These are phyloP conservation scores for Chaunax sp. DNA, from an alignment of 2,797 vertebrate species.

Conservation along the genomic window DNA sequence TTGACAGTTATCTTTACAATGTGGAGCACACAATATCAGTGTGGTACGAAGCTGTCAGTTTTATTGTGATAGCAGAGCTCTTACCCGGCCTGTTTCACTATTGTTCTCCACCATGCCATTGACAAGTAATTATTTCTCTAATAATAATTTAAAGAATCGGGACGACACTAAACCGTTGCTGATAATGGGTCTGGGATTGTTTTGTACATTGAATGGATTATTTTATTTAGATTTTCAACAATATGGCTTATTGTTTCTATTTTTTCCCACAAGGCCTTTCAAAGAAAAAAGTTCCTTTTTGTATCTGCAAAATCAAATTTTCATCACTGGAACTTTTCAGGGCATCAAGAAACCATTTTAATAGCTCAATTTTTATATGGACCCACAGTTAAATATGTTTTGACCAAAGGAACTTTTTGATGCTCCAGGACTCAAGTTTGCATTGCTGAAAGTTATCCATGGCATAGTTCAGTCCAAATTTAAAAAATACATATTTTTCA, in stretches of 20 bases:
- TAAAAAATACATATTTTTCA: too few relatives aligned
- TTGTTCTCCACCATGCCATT: conserved; percentile 7
- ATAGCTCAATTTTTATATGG: neutral
- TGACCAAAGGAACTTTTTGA: neutral
- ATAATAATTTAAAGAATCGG: neutral
- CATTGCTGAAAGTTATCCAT: neutral
- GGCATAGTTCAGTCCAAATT: too few relatives aligned
- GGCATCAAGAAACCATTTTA: neutral
- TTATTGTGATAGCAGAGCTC: conserved; percentile 4
- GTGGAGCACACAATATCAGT: conserved; percentile 18
- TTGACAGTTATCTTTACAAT: conserved; percentile 13
- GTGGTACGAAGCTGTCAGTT: conserved; percentile 4
- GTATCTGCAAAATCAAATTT: neutral
- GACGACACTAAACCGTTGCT: neutral
- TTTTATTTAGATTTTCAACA: neutral
- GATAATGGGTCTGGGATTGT: neutral
- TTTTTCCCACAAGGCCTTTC: neutral
- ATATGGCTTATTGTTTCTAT: neutral
- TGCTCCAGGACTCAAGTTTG: neutral
- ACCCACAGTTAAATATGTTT: neutral
- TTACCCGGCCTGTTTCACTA: neutral
- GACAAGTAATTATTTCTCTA: conserved; percentile 10
- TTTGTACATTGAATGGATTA: neutral
- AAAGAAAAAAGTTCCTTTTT: neutral
- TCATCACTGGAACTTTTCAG: neutral